A percentile compares a stretch with the other conserved stretches of the same genome.
Evolutionary conservation across 1,140 invertebrate species (phyloP).

Genomic region (honey bee (Apis mellifera)): Amel_HAv3.1 CM009944.2:10646001-10646500

Average conservation of each 20-base stretch:
- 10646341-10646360: conserved; percentile 88
- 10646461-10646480: conserved; percentile 90
- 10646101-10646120: not conserved
- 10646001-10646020: not conserved
- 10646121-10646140: not conserved
- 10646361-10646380: conserved; percentile 90
- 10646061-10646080: not conserved
- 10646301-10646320: conserved; percentile 89
- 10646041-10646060: not conserved
- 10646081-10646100: not conserved
- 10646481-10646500: conserved; percentile 89
- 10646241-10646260: conserved; percentile 21
- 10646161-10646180: not conserved
- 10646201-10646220: not conserved
- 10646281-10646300: conserved; percentile 76
- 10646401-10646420: conserved; percentile 81
- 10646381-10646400: conserved; percentile 90
- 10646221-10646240: conserved; percentile 3
- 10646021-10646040: not conserved
- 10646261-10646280: conserved; percentile 45
- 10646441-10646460: conserved; percentile 89
- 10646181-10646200: not conserved
- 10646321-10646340: conserved; percentile 88
- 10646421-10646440: conserved; percentile 82
- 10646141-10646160: not conserved